Conservation (phyloP, 2,888 invertebrate species). For the Atherix ibis region DNA sequence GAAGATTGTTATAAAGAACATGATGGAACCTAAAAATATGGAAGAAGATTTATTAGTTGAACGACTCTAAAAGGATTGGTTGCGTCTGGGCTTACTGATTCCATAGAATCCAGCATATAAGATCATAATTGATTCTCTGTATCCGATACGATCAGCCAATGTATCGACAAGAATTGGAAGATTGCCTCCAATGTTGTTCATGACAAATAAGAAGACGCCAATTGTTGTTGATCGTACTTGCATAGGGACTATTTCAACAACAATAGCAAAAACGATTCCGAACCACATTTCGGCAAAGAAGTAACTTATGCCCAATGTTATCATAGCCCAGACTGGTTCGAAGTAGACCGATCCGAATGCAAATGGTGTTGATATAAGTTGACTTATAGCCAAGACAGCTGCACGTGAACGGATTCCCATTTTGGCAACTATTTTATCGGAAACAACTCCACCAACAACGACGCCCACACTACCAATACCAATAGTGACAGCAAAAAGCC, state of each 20-base stretch:
- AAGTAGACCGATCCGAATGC: constrained; percentile 76
- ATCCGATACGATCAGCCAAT: constrained; percentile 64
- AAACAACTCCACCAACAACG: constrained; percentile 55
- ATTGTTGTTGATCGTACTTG: constrained; percentile 70
- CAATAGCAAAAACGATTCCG: constrained; percentile 77
- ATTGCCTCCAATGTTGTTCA: constrained; percentile 86
- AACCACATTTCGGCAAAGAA: constrained; percentile 94
- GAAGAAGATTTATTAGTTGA: background rate
- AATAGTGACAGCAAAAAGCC: constrained; percentile 77
- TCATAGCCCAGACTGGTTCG: constrained; percentile 71
- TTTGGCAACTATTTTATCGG: constrained; percentile 74
- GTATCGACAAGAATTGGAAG: constrained; percentile 78
- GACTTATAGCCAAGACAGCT: constrained; percentile 63
- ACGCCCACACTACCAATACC: constrained; percentile 58
- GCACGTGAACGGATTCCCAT: constrained; percentile 73
- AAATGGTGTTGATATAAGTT: constrained; percentile 66
- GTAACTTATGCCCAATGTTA: constrained; percentile 73
- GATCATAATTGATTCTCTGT: constrained; percentile 69
- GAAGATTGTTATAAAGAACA: constrained; percentile 69
- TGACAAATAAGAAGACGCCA: constrained; percentile 76
- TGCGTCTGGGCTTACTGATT: constrained; percentile 51
- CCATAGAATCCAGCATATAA: constrained; percentile 80
- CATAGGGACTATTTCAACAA: constrained; percentile 75
- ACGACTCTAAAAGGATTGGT: background rate
- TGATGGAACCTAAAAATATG: constrained; percentile 49